Evolutionary conservation across 2,888 invertebrate species (phyloP), one percentile per base, ranked within the genome.

Genomic region (Linnaemya tessellans): DNA sequence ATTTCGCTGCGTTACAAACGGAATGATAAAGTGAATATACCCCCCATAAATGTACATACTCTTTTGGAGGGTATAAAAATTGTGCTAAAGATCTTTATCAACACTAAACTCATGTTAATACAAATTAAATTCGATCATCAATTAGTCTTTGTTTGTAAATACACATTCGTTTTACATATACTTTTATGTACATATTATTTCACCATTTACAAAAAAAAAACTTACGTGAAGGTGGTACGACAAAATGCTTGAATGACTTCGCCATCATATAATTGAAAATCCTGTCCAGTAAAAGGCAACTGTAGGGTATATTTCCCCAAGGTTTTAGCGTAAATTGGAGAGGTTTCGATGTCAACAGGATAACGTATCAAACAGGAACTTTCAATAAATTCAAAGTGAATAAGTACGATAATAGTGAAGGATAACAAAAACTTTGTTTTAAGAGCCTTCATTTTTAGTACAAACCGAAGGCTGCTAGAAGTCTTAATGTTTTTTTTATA

Each of bases 281-380:
- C 7, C 0, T 58, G 56, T 7, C 38, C 58, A 20, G 56, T 67
- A 15, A 65, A 67, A 9, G 80, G 80, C 41, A 80, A 46, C 38
- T 67, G 46, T 1, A 80, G 1, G 4, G 13, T 22, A 49, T 65
- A 67, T 49, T 25, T 65, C 1, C 67, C 73, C 15, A 67, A 25
- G 0, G 11, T 8, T 67, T 80, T 73, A n/a, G 65, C 49, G 51
- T 80, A 80, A n/a, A 65, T 49, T 0, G 80, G 80, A 18, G 65
- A 41, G 0, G 15, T 51, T 38, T 80, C 58, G n/a, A 43, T 25
- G n/a, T 73, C 18, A 2, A 3, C 0, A 0, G 80, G 65, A 73
- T 80, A 80, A 9, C 18, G 11, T 0, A 73, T 10, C 3, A 30
- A 0, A 22, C 80, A 80, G 38, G n/a, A 11, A 73, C 71, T 38